These are phyloP conservation scores for Prunella himalayana DNA, from an alignment of 2,113 vertebrate species.

Conservation along the genomic window DNA sequence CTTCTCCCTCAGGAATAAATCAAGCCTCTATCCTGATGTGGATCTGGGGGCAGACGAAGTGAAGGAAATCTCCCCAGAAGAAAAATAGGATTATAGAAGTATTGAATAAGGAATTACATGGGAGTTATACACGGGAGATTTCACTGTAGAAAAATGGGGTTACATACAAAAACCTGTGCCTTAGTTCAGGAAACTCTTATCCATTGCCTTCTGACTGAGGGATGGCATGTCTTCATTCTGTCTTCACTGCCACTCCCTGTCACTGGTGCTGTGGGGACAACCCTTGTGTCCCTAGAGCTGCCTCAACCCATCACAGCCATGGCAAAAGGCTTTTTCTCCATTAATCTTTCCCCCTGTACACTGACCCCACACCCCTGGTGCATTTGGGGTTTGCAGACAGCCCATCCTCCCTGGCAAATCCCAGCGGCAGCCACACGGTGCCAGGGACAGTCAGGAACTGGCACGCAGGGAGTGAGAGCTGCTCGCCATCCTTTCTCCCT, in stretches of 20 bases:
- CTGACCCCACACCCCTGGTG: accelerated
- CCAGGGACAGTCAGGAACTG: accelerated
- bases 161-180: not conserved
- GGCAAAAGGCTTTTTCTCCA: not conserved
- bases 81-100: not conserved
- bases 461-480: accelerated
- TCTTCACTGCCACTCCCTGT: not conserved
- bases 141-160: not conserved
- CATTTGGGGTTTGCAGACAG: not conserved
- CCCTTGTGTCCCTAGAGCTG: not conserved
- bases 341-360: accelerated
- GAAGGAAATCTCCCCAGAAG: not conserved
- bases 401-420: not conserved
- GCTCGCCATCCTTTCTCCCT: accelerated
- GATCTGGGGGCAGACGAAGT: not conserved
- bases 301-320: accelerated
- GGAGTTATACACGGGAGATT: not conserved
- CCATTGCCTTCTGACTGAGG: not conserved
- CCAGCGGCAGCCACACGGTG: accelerated
- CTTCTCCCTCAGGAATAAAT: not conserved
- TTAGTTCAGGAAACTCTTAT: not conserved
- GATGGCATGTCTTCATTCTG: not conserved
- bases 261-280: not conserved
- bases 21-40: not conserved
- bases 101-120: constrained; percentile 17